Percentiles rank a stretch among this genome's conserved stretches.
Evolutionary conservation across 2,797 vertebrate genomes (phyloP).

Genomic region (Hybognathus amarus): DNA sequence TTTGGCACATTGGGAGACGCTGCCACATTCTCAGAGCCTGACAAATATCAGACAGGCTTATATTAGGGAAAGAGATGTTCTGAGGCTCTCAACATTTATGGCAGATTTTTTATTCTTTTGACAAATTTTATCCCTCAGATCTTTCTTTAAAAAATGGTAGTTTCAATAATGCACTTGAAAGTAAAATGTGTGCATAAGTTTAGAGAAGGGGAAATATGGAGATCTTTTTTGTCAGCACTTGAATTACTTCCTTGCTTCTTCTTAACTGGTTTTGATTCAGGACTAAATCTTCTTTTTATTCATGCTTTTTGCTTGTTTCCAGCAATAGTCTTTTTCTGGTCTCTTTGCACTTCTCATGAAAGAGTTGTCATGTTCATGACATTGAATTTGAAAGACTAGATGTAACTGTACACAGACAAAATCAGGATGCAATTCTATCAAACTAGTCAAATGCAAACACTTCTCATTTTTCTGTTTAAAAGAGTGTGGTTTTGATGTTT

Average conservation of each 20-base stretch:
- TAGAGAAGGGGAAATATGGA: neutral
- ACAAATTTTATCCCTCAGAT: neutral
- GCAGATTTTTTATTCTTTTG: neutral
- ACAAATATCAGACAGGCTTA: neutral
- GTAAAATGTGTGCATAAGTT: neutral
- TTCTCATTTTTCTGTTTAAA: neutral
- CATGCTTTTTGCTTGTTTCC: neutral
- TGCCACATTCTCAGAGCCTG: constrained; percentile 5
- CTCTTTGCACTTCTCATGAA: neutral
- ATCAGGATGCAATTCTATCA: neutral
- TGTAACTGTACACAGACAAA: neutral
- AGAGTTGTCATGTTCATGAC: neutral
- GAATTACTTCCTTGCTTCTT: neutral
- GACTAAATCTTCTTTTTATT: neutral
- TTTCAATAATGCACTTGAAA: neutral
- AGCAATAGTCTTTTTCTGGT: neutral
- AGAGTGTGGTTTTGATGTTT: no score
- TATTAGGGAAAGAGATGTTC: neutral
- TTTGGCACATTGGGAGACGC: constrained; percentile 4
- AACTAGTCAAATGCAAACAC: neutral
- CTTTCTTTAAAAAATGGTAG: neutral
- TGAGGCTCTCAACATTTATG: neutral
- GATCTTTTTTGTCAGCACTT: neutral
- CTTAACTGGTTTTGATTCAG: neutral
- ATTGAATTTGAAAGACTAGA: constrained; percentile 14